Conservation (phyloP, 2,113 vertebrate genomes). For the Rhinoderma darwinii region DNA sequence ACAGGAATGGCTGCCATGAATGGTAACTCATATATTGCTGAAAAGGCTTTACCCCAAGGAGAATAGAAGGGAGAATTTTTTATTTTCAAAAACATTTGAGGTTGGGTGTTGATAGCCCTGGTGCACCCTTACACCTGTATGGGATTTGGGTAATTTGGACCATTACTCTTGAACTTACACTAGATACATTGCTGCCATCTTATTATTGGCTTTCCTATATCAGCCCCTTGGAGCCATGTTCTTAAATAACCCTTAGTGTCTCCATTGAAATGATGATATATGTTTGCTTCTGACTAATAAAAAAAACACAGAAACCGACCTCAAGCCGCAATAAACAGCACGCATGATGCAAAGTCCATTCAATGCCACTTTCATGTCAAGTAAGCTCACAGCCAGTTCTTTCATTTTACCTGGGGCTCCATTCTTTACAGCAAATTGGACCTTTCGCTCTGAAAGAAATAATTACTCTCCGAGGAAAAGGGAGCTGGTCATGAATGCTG, state of each 20-base stretch:
- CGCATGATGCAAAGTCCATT: background rate
- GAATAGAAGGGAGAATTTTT: background rate
- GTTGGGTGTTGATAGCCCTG: background rate
- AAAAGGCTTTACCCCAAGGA: too few relatives aligned
- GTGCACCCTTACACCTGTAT: background rate
- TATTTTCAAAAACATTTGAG: background rate
- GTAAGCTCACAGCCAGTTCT: constrained; percentile 73
- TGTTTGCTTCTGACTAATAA: background rate
- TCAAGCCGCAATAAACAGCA: background rate
- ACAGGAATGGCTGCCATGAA: too few relatives aligned
- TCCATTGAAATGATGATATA: background rate
- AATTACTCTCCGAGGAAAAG: constrained; percentile 85
- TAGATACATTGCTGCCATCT: background rate
- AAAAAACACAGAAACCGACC: background rate
- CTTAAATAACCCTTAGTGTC: constrained; percentile 6
- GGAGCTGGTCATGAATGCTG: constrained; percentile 82
- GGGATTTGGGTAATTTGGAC: background rate
- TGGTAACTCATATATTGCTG: too few relatives aligned
- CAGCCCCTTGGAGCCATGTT: background rate
- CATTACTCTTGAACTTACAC: background rate
- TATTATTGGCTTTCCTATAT: fast-evolving
- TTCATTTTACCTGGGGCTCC: constrained; percentile 66
- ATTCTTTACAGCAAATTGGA: constrained; percentile 88
- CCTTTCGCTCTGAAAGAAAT: constrained; percentile 87
- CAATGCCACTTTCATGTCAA: constrained; percentile 46